Evolutionary conservation across 2,113 vertebrate genomes (phyloP).

Genomic region (Clarias gariepinus): DNA sequence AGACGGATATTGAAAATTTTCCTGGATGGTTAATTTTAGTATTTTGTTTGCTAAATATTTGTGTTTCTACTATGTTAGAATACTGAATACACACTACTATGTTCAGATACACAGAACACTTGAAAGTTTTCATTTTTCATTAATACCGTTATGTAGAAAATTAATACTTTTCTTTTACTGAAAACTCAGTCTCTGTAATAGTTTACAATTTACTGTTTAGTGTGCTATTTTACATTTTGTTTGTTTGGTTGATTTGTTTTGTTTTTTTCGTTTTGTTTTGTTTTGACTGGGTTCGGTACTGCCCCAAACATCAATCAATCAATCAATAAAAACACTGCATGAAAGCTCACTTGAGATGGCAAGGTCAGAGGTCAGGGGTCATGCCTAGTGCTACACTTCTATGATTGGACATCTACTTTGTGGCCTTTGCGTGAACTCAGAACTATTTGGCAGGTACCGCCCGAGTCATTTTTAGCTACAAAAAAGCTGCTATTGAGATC

Average conservation of each 20-base stretch:
- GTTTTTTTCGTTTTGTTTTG: background rate
- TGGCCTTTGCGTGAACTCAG: constrained; percentile 93
- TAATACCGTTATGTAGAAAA: too few relatives aligned
- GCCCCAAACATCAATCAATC: constrained; percentile 26
- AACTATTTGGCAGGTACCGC: constrained; percentile 81
- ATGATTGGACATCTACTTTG: constrained; percentile 89
- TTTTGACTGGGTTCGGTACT: constrained; percentile 25
- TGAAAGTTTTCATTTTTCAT: background rate
- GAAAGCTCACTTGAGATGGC: constrained; percentile 62
- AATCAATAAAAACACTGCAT: background rate
- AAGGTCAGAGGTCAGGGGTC: constrained; percentile 88
- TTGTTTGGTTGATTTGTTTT: background rate
- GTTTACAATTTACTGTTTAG: too few relatives aligned
- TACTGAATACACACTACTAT: background rate
- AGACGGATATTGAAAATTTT: too few relatives aligned
- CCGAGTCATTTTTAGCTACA: constrained; percentile 60
- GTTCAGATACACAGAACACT: background rate
- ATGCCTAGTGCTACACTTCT: constrained; percentile 80
- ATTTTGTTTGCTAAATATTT: background rate
- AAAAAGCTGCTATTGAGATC: background rate
- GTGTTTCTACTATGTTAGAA: background rate
- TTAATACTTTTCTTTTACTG: too few relatives aligned
- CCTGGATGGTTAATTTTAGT: background rate
- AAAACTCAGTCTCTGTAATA: background rate
- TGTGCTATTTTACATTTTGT: background rate